phyloP scores from a whole-genome alignment of 2,113 vertebrate genomes.

The Camelus bactrianus region DNA sequence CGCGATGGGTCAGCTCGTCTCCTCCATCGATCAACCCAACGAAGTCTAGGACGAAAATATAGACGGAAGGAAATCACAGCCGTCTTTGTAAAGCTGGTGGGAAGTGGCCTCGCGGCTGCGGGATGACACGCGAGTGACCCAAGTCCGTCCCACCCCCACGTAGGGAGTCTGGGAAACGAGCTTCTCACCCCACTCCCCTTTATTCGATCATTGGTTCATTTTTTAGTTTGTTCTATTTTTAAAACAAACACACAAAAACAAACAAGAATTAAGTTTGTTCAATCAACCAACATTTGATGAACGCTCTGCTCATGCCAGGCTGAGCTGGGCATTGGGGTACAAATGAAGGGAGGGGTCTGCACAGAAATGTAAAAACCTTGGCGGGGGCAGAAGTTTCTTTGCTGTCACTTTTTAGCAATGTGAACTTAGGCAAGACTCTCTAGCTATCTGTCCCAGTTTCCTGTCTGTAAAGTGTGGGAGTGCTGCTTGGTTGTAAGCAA shows the following conservation, averaged over 20 bases:
- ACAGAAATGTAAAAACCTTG: background rate
- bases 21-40: conserved; percentile 84
- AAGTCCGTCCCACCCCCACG: rapidly evolving
- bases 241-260: background rate
- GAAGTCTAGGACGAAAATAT: conserved; percentile 70
- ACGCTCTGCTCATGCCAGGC: rapidly evolving
- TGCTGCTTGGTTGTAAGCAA: background rate
- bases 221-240: background rate
- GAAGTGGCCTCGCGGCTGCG: background rate
- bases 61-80: conserved; percentile 42
- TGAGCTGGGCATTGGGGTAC: rapidly evolving
- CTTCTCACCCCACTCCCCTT: background rate
- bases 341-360: background rate
- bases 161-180: rapidly evolving
- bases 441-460: background rate
- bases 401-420: background rate
- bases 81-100: background rate
- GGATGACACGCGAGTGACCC: rapidly evolving
- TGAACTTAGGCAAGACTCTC: background rate
- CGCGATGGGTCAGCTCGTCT: conserved; percentile 84
- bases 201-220: background rate
- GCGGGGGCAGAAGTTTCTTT: background rate
- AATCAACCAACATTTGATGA: background rate
- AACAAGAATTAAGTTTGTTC: conserved; percentile 7
- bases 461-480: background rate